Conservation (phyloP, 2,113 vertebrate species). For the Psilopogon haemacephalus region DNA sequence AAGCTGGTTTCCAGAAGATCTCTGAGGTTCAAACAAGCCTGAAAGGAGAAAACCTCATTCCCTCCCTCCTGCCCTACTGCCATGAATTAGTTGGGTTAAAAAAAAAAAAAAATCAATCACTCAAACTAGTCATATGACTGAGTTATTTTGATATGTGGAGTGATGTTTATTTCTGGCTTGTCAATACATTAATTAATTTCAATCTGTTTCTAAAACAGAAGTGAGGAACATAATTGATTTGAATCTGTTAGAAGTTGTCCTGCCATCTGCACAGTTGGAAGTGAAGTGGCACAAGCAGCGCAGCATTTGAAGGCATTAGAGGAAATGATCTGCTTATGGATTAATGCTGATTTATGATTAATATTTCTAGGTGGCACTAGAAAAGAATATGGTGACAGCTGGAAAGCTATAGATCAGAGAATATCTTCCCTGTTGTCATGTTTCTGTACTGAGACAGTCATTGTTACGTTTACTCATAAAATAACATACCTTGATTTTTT, state of each 20-base stretch:
- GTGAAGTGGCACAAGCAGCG: background rate
- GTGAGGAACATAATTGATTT: background rate
- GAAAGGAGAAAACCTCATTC: background rate
- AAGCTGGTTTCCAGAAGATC: background rate
- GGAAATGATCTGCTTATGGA: background rate
- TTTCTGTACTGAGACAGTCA: background rate
- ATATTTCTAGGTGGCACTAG: slow-evolving; percentile 2
- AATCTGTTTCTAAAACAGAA: slow-evolving; percentile 48
- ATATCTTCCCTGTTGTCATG: background rate
- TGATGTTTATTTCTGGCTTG: slow-evolving; percentile 24
- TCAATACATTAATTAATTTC: slow-evolving; percentile 52
- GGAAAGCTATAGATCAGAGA: background rate
- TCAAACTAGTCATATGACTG: background rate
- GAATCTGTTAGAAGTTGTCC: slow-evolving; percentile 2
- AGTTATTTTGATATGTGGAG: slow-evolving; percentile 3
- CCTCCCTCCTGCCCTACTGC: fast-evolving
- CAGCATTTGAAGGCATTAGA: background rate
- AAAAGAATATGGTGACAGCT: slow-evolving; percentile 4
- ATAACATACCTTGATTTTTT: background rate
- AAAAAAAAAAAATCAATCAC: background rate
- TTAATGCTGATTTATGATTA: slow-evolving; percentile 26
- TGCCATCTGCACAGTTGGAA: slow-evolving; percentile 44
- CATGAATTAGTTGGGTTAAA: background rate
- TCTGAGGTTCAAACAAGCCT: background rate
- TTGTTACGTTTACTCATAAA: background rate